A percentile compares a stretch with the other conserved stretches of the same genome.
These are phyloP conservation scores for Clunio marinus DNA, from an alignment of 2,888 invertebrate species.

Conservation along the genomic window DNA sequence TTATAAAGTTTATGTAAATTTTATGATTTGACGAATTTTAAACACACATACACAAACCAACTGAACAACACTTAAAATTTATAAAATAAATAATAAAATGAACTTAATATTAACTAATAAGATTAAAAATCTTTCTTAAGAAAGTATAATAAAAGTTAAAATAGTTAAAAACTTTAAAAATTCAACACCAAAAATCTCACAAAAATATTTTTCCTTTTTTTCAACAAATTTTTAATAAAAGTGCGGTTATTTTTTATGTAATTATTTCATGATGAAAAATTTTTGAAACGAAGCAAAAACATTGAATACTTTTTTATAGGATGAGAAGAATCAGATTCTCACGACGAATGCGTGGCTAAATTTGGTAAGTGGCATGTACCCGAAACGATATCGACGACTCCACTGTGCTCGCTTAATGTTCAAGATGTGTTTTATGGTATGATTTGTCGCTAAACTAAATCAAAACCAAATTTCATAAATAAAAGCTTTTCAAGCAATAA, in stretches of 20 bases:
- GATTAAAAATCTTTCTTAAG: no score
- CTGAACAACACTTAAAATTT: no score
- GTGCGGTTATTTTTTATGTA: background rate
- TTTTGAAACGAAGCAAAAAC: constrained; percentile 34
- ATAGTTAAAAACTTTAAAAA: background rate
- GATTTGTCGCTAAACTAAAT: constrained; percentile 4
- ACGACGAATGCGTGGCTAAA: constrained; percentile 97
- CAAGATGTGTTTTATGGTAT: constrained; percentile 12
- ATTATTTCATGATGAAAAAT: background rate
- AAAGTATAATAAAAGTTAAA: no score
- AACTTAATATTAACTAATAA: background rate
- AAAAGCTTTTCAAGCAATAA: background rate
- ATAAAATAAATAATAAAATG: no score
- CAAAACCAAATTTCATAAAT: constrained; percentile 7
- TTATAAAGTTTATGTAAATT: no score
- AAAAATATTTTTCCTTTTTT: constrained; percentile 17
- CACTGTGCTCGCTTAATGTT: constrained; percentile 4
- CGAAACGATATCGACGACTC: constrained; percentile 1
- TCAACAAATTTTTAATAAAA: constrained; percentile 25
- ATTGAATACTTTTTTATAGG: constrained; percentile 64
- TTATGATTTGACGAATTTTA: no score
- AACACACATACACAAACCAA: no score
- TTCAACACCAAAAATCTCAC: background rate
- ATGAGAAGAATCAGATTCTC: constrained; percentile 99
- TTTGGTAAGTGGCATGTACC: constrained; percentile 75